A percentile compares a stretch with the other conserved stretches of the same genome.
phyloP scores from a whole-genome alignment of 2,113 vertebrate genomes.

The Dascyllus trimaculatus region DNA sequence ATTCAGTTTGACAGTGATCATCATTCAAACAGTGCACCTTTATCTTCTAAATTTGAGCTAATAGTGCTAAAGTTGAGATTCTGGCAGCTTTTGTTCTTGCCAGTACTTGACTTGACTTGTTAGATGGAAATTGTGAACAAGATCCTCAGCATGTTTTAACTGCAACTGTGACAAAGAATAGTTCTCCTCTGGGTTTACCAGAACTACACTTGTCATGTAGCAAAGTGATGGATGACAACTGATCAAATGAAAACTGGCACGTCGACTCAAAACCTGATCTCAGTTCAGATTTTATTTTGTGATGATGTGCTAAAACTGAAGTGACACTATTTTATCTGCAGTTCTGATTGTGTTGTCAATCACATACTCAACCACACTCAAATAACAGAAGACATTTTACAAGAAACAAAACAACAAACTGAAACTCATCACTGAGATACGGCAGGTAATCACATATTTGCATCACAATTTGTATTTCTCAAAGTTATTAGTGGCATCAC shows the following conservation, averaged over 20 bases:
- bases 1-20: too few relatives aligned
- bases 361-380: conserved; percentile 3
- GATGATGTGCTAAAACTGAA: not conserved
- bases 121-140: not conserved
- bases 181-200: not conserved
- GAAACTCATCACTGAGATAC: conserved; percentile 21
- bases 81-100: not conserved
- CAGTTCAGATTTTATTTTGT: not conserved
- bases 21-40: not conserved
- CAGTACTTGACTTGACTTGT: not conserved
- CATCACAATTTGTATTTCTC: not conserved
- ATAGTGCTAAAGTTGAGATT: not conserved
- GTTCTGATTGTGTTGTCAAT: not conserved
- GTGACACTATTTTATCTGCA: conserved; percentile 14
- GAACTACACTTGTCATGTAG: not conserved
- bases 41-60: not conserved
- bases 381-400: conserved; percentile 17
- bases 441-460: conserved; percentile 1
- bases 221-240: not conserved
- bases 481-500: conserved; percentile 13
- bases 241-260: conserved; percentile 12
- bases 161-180: not conserved
- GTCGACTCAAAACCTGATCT: not conserved
- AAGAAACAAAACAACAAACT: conserved; percentile 24
- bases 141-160: not conserved